These are phyloP conservation scores for Apostichopus japonicus DNA, from an alignment of 35 echinoderm and acorn worm species.

Conservation along the genomic window DNA sequence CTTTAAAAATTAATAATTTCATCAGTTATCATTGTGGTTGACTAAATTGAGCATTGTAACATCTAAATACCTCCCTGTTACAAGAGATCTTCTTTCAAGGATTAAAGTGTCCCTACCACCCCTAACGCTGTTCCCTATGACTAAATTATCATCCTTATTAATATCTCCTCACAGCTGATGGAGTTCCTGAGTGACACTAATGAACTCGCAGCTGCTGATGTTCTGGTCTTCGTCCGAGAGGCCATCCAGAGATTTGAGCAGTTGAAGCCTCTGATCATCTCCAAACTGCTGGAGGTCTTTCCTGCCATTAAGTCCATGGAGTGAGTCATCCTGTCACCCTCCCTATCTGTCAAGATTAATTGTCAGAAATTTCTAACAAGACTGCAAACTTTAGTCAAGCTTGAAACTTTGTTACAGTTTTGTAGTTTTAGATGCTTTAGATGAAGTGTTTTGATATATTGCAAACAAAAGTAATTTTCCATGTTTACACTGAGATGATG, in stretches of 20 bases:
- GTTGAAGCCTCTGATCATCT: constrained; percentile 83
- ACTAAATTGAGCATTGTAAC: neutral
- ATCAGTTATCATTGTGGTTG: neutral
- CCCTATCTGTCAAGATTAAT: too few species aligned
- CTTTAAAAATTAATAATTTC: too few species aligned
- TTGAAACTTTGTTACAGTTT: too few species aligned
- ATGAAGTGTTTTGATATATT: too few species aligned
- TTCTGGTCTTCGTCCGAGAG: constrained; percentile 96
- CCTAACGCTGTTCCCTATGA: too few species aligned
- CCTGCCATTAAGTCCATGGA: constrained; percentile 89
- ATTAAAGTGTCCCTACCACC: too few species aligned
- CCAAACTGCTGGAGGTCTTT: constrained; percentile 93
- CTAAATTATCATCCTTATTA: too few species aligned
- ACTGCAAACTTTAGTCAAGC: too few species aligned
- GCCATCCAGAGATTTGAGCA: constrained; percentile 97
- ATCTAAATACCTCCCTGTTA: neutral
- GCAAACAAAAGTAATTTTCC: too few species aligned
- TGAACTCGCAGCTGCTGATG: constrained; percentile 94
- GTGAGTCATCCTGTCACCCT: constrained; percentile 50
- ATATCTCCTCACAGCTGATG: constrained; percentile 78
- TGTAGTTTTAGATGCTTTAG: too few species aligned
- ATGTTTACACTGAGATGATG: too few species aligned
- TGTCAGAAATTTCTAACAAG: too few species aligned
- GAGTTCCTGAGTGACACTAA: constrained; percentile 99
- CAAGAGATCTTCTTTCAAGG: neutral